Conservation (phyloP, 2,113 vertebrate species). For the Erythrolamprus reginae region DNA sequence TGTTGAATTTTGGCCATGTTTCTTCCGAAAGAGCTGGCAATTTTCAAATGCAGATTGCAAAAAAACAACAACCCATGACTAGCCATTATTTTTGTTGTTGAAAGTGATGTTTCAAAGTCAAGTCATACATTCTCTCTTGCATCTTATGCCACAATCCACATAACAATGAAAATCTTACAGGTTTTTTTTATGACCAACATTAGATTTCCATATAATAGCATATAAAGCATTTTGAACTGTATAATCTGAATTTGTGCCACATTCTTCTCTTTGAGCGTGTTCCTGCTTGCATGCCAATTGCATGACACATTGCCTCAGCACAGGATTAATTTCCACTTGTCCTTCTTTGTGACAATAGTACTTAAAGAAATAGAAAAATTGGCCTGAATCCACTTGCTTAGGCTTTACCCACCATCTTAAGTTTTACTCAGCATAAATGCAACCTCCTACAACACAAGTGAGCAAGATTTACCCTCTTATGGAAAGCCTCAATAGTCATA, state of each 20-base stretch:
- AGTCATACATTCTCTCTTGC: background rate
- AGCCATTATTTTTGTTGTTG: constrained; percentile 42
- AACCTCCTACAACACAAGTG: background rate
- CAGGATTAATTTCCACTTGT: background rate
- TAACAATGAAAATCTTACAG: constrained; percentile 31
- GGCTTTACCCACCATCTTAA: background rate
- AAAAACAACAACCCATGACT: constrained; percentile 14
- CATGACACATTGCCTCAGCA: background rate
- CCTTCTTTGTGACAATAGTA: background rate
- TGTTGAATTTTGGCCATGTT: constrained; percentile 16
- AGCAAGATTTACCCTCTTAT: background rate
- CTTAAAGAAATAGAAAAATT: background rate
- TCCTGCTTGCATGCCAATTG: background rate
- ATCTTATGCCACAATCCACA: constrained; percentile 31
- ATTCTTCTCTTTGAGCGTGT: constrained; percentile 18
- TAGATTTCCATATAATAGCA: constrained; percentile 17
- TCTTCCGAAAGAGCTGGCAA: constrained; percentile 31
- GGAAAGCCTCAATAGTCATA: background rate
- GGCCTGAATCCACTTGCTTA: background rate
- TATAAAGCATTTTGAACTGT: constrained; percentile 23
- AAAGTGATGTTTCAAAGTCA: constrained; percentile 32
- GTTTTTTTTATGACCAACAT: constrained; percentile 5
- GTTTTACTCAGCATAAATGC: background rate
- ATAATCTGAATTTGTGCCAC: background rate
- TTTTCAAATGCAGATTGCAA: constrained; percentile 45